A percentile compares a stretch with the other conserved stretches of the same genome.
Evolutionary conservation across 2,113 vertebrate genomes (phyloP).

Genomic region (Tiliqua scincoides): DNA sequence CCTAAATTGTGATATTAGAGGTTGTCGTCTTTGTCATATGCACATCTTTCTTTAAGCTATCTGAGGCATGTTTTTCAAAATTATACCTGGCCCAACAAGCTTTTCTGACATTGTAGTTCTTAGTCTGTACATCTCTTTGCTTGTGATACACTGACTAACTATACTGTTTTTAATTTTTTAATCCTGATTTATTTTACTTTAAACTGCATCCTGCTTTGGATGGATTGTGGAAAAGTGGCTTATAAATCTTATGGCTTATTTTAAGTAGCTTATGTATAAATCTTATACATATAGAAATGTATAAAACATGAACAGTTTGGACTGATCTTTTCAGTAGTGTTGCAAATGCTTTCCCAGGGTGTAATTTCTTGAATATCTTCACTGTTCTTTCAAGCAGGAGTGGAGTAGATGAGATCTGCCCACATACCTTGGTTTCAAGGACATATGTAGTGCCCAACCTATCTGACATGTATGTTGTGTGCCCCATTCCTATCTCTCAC

Average conservation of each 20-base stretch:
- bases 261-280: too few relatives aligned
- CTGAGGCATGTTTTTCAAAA: too few relatives aligned
- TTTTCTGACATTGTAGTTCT: not conserved
- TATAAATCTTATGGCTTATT: too few relatives aligned
- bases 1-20: too few relatives aligned
- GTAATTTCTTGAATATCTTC: not conserved
- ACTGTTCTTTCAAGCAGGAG: not conserved
- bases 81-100: not conserved
- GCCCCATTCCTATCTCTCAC: too few relatives aligned
- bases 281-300: too few relatives aligned
- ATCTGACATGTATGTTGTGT: not conserved
- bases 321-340: not conserved
- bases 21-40: too few relatives aligned
- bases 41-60: too few relatives aligned
- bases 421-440: not conserved
- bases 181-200: too few relatives aligned
- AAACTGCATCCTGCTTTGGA: too few relatives aligned
- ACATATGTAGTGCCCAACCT: not conserved
- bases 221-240: too few relatives aligned
- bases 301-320: not conserved
- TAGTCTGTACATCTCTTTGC: not conserved
- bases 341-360: not conserved
- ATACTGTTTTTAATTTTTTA: too few relatives aligned
- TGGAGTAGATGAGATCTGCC: not conserved
- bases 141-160: not conserved